Conservation (phyloP, 2,113 vertebrate species). For the Diadophis punctatus region DNA sequence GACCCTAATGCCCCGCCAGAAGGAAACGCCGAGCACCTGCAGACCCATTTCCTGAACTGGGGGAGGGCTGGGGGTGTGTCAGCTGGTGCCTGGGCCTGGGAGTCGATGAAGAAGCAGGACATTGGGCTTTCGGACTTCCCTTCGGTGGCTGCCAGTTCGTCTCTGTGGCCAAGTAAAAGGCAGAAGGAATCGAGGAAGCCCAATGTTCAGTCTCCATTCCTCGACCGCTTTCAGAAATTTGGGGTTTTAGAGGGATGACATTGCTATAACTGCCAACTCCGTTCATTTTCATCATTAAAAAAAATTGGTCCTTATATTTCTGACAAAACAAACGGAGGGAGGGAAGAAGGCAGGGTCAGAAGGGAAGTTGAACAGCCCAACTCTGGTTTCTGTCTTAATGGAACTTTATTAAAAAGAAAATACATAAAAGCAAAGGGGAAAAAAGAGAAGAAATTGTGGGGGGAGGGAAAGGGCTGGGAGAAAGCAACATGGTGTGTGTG, state of each 20-base stretch:
- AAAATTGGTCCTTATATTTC: neutral
- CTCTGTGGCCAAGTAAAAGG: neutral
- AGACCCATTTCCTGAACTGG: neutral
- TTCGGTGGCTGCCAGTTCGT: neutral
- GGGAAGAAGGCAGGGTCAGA: too few species aligned
- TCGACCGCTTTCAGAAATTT: neutral
- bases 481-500: neutral
- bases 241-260: neutral
- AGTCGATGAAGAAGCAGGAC: neutral
- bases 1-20: neutral
- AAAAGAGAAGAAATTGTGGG: neutral
- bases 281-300: neutral
- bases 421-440: neutral
- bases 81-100: neutral
- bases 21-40: too few species aligned
- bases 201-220: accelerated
- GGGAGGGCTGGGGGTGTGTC: neutral
- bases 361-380: neutral
- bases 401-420: neutral
- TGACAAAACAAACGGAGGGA: neutral
- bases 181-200: neutral
- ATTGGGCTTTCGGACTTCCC: neutral
- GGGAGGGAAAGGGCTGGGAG: neutral
- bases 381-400: neutral
- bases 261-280: neutral